A percentile compares a stretch with the other conserved stretches of the same genome.
phyloP scores from a whole-genome alignment of 2,797 vertebrate genomes.

The Squalus acanthias region DNA sequence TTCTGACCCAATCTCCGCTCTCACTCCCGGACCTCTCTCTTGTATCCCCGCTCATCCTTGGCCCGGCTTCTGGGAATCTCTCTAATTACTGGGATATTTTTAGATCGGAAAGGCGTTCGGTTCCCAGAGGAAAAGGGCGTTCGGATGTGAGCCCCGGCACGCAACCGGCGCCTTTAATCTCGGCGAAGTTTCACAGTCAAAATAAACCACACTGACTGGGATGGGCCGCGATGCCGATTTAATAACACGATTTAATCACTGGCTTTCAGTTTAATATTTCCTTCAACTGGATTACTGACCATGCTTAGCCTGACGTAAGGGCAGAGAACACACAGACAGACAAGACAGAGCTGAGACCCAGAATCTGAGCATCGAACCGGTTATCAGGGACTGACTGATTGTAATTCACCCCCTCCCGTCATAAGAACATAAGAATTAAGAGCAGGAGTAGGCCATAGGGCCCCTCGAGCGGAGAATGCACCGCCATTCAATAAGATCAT shows the following conservation, averaged over 20 bases:
- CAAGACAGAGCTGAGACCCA: neutral
- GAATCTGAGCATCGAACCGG: neutral
- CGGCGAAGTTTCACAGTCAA: slow-evolving; percentile 62
- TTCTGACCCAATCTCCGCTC: neutral
- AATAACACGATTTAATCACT: neutral
- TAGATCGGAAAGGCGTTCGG: slow-evolving; percentile 67
- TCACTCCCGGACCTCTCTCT: neutral
- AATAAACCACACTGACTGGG: slow-evolving; percentile 56
- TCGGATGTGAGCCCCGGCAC: slow-evolving; percentile 47
- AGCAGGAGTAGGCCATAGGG: too few species aligned
- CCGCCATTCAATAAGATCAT: too few species aligned
- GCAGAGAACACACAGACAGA: neutral
- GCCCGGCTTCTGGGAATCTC: neutral
- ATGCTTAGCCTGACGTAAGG: neutral
- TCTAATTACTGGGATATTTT: slow-evolving; percentile 60
- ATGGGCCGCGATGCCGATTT: neutral
- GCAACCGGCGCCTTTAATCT: slow-evolving; percentile 64
- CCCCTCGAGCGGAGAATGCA: too few species aligned
- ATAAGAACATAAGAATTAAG: too few species aligned
- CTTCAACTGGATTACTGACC: neutral
- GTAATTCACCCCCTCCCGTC: neutral
- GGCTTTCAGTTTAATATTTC: neutral
- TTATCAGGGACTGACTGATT: neutral
- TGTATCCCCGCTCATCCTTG: neutral
- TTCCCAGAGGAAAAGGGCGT: slow-evolving; percentile 77